Evolutionary conservation across 1,140 invertebrate genomes (phyloP).

Genomic region (Megalopta genalis): DNA sequence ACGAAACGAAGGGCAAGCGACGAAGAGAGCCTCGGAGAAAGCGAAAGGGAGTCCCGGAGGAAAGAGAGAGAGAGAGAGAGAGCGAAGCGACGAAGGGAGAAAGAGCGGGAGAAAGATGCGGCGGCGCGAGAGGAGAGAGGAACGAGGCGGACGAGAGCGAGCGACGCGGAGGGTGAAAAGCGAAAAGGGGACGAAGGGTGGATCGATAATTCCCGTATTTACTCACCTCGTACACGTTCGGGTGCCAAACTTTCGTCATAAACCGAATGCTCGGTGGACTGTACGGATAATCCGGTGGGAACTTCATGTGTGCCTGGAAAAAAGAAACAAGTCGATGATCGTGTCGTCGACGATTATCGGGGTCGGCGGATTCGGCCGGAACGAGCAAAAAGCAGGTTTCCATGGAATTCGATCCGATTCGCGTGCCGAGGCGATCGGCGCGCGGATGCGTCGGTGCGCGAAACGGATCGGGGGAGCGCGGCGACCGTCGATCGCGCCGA

Average conservation of each 20-base stretch:
- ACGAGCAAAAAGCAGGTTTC: too few relatives aligned
- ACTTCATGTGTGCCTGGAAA: constrained; percentile 96
- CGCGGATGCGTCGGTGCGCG: too few relatives aligned
- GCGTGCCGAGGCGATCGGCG: too few relatives aligned
- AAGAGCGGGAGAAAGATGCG: background rate
- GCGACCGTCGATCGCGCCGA: too few relatives aligned
- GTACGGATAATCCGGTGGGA: constrained; percentile 98
- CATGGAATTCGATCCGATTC: too few relatives aligned
- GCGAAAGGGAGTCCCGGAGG: constrained; percentile 29
- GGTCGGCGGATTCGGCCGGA: too few relatives aligned
- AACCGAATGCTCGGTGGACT: constrained; percentile 98
- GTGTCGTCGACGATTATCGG: background rate
- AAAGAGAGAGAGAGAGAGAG: constrained; percentile 7
- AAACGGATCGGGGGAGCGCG: too few relatives aligned
- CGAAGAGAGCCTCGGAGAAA: constrained; percentile 37
- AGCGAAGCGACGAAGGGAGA: background rate
- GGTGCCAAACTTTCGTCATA: constrained; percentile 99
- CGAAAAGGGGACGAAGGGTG: constrained; percentile 45
- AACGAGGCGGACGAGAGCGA: constrained; percentile 5
- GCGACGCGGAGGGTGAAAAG: constrained; percentile 16
- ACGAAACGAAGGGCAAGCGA: background rate
- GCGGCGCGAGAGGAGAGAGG: background rate
- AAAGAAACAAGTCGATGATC: background rate
- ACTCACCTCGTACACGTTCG: constrained; percentile 99
- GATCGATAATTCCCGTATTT: constrained; percentile 74